These are phyloP conservation scores for Toxostoma redivivum DNA, from an alignment of 2,113 vertebrate genomes.

Conservation along the genomic window DNA sequence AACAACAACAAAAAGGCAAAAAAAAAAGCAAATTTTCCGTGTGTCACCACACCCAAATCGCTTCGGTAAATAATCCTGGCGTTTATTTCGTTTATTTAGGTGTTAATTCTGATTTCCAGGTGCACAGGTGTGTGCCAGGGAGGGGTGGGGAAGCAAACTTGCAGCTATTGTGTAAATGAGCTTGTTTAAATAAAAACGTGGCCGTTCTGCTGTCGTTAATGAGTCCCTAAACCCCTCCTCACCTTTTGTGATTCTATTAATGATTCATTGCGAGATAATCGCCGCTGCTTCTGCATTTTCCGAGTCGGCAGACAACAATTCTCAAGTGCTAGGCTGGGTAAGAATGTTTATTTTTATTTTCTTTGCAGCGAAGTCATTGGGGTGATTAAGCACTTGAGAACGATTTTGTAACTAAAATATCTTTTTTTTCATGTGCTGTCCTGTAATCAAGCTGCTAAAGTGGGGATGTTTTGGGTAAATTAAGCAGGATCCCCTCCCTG, in stretches of 20 bases:
- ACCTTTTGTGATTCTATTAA: background rate
- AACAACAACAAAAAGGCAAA: background rate
- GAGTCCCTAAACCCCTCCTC: background rate
- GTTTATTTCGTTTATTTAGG: background rate
- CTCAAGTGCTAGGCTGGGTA: background rate
- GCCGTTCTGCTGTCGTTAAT: background rate
- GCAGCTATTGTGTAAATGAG: slow-evolving; percentile 11
- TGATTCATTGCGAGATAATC: background rate
- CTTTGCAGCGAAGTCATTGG: background rate
- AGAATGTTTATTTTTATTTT: background rate
- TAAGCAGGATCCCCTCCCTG: background rate
- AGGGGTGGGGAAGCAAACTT: background rate
- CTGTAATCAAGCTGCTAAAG: background rate
- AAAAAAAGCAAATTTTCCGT: background rate
- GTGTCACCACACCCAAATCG: background rate
- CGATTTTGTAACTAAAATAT: background rate
- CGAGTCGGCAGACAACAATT: background rate
- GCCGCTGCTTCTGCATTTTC: background rate
- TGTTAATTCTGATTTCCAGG: slow-evolving; percentile 49
- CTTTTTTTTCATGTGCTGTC: background rate
- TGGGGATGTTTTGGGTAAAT: background rate
- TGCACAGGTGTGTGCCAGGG: background rate
- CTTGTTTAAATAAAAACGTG: slow-evolving; percentile 60
- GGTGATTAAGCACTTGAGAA: background rate
- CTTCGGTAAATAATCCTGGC: background rate